Percentiles rank a stretch among this genome's conserved stretches.
Evolutionary conservation across 2,888 invertebrate species (phyloP).

Genomic region (Chironomus tentans): DNA sequence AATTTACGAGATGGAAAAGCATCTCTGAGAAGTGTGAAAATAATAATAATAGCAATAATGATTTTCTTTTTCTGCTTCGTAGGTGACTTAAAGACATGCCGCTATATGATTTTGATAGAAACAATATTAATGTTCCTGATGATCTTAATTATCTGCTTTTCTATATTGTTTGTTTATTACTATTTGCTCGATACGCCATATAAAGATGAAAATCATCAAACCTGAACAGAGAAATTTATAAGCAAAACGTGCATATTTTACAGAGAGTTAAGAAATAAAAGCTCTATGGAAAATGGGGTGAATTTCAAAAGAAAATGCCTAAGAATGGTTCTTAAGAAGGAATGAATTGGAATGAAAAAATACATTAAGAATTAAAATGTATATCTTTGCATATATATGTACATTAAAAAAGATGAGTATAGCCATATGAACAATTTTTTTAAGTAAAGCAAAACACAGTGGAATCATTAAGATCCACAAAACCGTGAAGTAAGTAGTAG

Average conservation of each 20-base stretch:
- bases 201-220: slow-evolving; percentile 12
- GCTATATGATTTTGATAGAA: neutral
- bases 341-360: neutral
- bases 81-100: slow-evolving; percentile 1
- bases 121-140: neutral
- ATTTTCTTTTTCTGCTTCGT: slow-evolving; percentile 1
- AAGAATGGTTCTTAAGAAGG: neutral
- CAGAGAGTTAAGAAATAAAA: neutral
- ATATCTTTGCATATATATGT: neutral
- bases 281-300: slow-evolving; percentile 2
- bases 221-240: neutral
- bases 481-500: neutral
- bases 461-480: slow-evolving; percentile 1
- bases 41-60: neutral
- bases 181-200: neutral
- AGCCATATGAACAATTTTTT: neutral
- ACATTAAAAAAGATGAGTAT: neutral
- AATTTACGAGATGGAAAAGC: neutral
- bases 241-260: neutral
- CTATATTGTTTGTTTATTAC: neutral
- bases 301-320: neutral
- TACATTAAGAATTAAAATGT: neutral
- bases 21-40: slow-evolving; percentile 15
- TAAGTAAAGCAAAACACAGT: neutral
- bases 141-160: slow-evolving; percentile 16